phyloP scores from a whole-genome alignment of 2,888 invertebrate genomes.

The Magallana nippona region DNA sequence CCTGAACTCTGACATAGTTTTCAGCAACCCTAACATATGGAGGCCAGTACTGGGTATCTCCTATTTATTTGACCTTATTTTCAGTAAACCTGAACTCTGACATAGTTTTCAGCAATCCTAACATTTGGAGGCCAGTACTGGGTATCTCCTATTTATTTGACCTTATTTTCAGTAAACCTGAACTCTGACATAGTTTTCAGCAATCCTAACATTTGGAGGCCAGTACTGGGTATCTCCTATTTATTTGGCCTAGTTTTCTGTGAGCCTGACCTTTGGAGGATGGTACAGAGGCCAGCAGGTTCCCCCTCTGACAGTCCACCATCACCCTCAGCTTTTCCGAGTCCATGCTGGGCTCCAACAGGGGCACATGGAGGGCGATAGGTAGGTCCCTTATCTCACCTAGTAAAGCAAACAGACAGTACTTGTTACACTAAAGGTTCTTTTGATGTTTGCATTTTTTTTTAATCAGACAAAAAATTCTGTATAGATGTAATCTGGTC shows the following conservation, averaged over 20 bases:
- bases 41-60: conserved; percentile 84
- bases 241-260: not conserved
- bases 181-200: not conserved
- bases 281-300: conserved; percentile 91
- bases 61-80: not conserved
- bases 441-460: too few species aligned
- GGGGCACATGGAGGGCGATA: conserved; percentile 93
- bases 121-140: conserved; percentile 83
- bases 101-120: too few species aligned
- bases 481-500: too few species aligned
- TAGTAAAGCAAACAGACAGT: too few species aligned
- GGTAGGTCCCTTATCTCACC: conserved; percentile 93
- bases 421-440: too few species aligned
- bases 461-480: too few species aligned
- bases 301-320: conserved; percentile 96
- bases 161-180: too few species aligned
- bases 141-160: not conserved
- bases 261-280: conserved; percentile 34
- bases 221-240: conserved; percentile 83
- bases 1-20: conserved; percentile 16
- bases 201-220: conserved; percentile 30
- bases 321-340: conserved; percentile 95
- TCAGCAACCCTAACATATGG: conserved; percentile 25
- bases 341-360: conserved; percentile 92
- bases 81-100: conserved; percentile 29